A percentile compares a stretch with the other conserved stretches of the same genome.
phyloP scores from a whole-genome alignment of 1,140 invertebrate species.

The Xylocopa sonorina region DNA sequence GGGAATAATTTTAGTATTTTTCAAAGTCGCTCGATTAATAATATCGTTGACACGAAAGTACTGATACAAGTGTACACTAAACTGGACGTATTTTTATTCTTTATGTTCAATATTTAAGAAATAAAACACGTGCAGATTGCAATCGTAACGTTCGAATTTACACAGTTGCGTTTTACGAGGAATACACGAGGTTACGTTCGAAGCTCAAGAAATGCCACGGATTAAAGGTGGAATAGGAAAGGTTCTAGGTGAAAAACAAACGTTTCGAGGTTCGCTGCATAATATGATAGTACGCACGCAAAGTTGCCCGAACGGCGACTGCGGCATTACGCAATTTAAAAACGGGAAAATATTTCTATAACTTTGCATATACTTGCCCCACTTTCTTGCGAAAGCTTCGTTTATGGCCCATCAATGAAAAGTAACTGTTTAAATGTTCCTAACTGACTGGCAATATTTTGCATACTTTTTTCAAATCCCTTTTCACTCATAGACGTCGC shows the following conservation, averaged over 20 bases:
- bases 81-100: too few relatives aligned
- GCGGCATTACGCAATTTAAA: slow-evolving; percentile 13
- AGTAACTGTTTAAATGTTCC: slow-evolving; percentile 10
- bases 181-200: not conserved
- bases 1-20: too few relatives aligned
- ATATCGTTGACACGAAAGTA: too few relatives aligned
- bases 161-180: not conserved
- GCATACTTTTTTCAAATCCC: too few relatives aligned
- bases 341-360: slow-evolving; percentile 20
- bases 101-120: not conserved
- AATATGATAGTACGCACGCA: slow-evolving; percentile 16
- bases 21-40: too few relatives aligned
- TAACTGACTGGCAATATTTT: not conserved
- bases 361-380: slow-evolving; percentile 26
- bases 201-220: not conserved
- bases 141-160: not conserved
- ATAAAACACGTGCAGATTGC: not conserved
- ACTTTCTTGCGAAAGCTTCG: not conserved
- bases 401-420: not conserved
- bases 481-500: too few relatives aligned
- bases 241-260: not conserved
- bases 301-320: slow-evolving; percentile 8
- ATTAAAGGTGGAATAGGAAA: not conserved
- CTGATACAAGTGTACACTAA: too few relatives aligned
- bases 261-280: not conserved